Evolutionary conservation across 2,113 vertebrate species (phyloP).

Genomic region (Rhea americana): DNA sequence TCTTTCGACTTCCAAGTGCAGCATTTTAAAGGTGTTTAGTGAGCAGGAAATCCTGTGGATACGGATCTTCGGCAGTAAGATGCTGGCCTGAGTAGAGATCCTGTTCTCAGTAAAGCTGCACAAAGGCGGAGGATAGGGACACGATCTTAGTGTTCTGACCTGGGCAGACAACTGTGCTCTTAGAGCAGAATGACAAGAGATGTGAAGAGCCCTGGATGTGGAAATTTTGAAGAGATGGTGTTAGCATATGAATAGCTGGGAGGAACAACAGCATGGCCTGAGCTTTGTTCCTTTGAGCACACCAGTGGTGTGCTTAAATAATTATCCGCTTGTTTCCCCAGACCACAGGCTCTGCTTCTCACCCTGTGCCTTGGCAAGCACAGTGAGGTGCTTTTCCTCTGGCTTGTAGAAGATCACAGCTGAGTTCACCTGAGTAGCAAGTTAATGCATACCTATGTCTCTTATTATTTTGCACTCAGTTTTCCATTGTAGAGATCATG

Average conservation of each 20-base stretch:
- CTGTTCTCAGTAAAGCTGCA: background rate
- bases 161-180: background rate
- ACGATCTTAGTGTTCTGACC: background rate
- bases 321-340: constrained; percentile 2
- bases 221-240: background rate
- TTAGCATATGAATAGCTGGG: background rate
- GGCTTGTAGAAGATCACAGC: background rate
- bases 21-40: background rate
- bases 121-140: background rate
- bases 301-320: background rate
- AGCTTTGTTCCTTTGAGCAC: background rate
- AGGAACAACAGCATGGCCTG: background rate
- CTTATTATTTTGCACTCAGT: background rate
- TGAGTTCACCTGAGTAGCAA: constrained; percentile 18
- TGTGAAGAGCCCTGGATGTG: background rate
- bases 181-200: background rate
- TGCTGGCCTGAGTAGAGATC: background rate
- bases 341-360: background rate
- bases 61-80: background rate
- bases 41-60: background rate
- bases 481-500: background rate
- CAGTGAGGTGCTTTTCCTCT: background rate
- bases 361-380: constrained; percentile 1
- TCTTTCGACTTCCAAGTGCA: background rate
- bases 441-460: background rate